Evolutionary conservation across 1,140 invertebrate species (phyloP).

Genomic region (Tetragonula clypearis): DNA sequence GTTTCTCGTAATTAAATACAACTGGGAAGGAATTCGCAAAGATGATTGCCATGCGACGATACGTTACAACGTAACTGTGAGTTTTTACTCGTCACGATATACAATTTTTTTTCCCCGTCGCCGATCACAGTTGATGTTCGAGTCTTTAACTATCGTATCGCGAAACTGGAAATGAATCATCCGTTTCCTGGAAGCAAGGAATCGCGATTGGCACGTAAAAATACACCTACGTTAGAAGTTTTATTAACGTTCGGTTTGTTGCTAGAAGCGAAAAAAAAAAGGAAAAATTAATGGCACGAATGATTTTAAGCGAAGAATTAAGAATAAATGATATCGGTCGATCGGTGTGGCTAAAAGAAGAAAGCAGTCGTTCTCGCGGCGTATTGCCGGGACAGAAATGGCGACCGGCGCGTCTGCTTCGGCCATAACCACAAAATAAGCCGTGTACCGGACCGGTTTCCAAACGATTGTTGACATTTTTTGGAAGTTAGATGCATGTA

Average conservation of each 20-base stretch:
- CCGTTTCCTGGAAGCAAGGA: constrained; percentile 62
- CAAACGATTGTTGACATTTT: constrained; percentile 29
- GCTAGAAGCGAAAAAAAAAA: background rate
- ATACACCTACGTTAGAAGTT: constrained; percentile 2
- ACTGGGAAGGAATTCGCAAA: constrained; percentile 13
- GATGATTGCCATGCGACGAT: constrained; percentile 25
- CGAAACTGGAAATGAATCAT: constrained; percentile 65
- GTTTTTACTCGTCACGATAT: constrained; percentile 14
- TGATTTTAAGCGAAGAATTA: background rate
- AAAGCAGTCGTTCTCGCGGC: constrained; percentile 43
- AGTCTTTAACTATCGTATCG: constrained; percentile 42
- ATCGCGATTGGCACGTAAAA: constrained; percentile 41
- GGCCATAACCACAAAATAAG: constrained; percentile 67
- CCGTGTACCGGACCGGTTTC: constrained; percentile 45
- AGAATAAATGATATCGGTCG: constrained; percentile 6
- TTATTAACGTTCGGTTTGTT: background rate
- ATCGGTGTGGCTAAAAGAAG: constrained; percentile 26
- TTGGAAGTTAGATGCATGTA: constrained; percentile 15
- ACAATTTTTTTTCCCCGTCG: constrained; percentile 33
- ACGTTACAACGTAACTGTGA: constrained; percentile 13
- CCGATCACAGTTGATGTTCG: constrained; percentile 40
- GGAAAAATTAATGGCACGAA: constrained; percentile 11
- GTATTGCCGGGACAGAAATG: constrained; percentile 76
- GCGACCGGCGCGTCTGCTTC: constrained; percentile 77
- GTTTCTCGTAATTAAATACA: constrained; percentile 18